Evolutionary conservation across 2,797 vertebrate species (phyloP).

Genomic region (Gymnocypris eckloni): DNA sequence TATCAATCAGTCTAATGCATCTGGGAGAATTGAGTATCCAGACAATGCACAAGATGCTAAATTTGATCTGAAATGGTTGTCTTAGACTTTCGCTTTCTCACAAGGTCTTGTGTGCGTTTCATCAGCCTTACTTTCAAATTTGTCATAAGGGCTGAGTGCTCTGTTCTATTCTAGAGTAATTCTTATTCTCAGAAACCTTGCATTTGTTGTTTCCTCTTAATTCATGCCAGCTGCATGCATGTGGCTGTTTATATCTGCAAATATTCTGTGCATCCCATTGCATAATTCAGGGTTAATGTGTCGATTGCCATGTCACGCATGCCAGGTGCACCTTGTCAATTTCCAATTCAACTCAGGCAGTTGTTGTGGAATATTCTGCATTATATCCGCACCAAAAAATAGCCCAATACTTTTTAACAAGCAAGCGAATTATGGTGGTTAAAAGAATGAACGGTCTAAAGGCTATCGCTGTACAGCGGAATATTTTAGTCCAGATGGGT

Average conservation of each 20-base stretch:
- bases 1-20: slow-evolving; percentile 51
- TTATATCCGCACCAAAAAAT: slow-evolving; percentile 36
- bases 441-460: slow-evolving; percentile 33
- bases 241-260: slow-evolving; percentile 10
- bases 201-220: slow-evolving; percentile 43
- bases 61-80: slow-evolving; percentile 38
- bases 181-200: slow-evolving; percentile 3
- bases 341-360: slow-evolving; percentile 46
- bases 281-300: slow-evolving; percentile 52
- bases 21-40: slow-evolving; percentile 30
- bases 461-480: slow-evolving; percentile 34
- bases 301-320: slow-evolving; percentile 47
- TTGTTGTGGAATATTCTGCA: slow-evolving; percentile 42
- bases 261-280: slow-evolving; percentile 40
- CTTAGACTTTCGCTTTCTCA: background rate
- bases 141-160: background rate
- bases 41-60: slow-evolving; percentile 27
- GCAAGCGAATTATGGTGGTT: slow-evolving; percentile 26
- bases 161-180: background rate
- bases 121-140: slow-evolving; percentile 3
- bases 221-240: slow-evolving; percentile 30
- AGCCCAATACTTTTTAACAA: slow-evolving; percentile 30
- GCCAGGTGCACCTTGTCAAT: slow-evolving; percentile 35
- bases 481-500: slow-evolving; percentile 59
- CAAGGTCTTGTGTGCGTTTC: slow-evolving; percentile 1